Evolutionary conservation across 37 sponge, comb jelly and placozoan species (phyloP), one percentile per base, ranked within the genome.

Genomic region (Oopsacas minuta): DNA sequence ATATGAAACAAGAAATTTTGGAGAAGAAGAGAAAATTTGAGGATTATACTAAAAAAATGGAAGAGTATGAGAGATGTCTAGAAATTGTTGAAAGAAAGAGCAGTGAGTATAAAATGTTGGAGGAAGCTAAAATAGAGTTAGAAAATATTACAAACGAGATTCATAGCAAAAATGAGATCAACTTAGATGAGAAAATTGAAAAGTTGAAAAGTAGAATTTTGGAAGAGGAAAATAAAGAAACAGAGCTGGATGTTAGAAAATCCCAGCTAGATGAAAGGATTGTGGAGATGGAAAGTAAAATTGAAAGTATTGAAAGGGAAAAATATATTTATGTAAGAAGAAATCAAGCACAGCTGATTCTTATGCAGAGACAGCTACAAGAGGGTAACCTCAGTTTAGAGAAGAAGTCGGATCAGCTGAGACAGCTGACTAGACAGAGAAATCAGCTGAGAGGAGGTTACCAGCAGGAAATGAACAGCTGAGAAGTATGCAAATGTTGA

Each of bases 301-400:
- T 61, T 25, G 75, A 61, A 5, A 61, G 75, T n/a, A 3, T 61
- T 20, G 75, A 61, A 34, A 61, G 75, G 28, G 75, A 61, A 34
- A 61, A 20, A 3, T 25, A 61, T 34, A 61, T 61, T 3, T 61
- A 61, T 34, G 28, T 20, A 34, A 61, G 28, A 12, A 10, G 75
- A n/a, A 61, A 61, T n/a, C 75, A 61, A n/a, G 75, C 75, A 12
- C 75, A 61, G 75, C 30, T 20, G 75, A 61, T 25, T 12, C 7
- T 25, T 7, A 61, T 61, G 75, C 75, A 61, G 75, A 61, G 75
- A n/a, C 75, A 61, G 75, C 75, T 61, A 34, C 20, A 61, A 61
- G 75, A 61, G 30, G 22, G 7, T 5, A 61, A 61, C 30, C 75
- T 61, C 28, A 61, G 75, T 61, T n/a, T 61, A 12, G 75, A 61